These are phyloP conservation scores for Perccottus glenii DNA, from an alignment of 2,113 vertebrate genomes.

Conservation along the genomic window DNA sequence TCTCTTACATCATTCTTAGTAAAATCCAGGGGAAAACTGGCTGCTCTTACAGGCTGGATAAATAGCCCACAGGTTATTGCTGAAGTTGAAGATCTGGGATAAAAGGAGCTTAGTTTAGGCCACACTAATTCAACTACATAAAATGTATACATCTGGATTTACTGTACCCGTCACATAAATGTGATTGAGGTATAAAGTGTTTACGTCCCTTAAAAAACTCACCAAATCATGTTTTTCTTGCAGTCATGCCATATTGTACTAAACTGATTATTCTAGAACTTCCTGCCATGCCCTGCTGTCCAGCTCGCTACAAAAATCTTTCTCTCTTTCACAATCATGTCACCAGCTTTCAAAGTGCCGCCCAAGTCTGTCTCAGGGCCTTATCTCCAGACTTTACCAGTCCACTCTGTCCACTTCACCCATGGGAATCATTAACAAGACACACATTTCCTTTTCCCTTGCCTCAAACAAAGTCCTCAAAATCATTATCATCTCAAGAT, in stretches of 20 bases:
- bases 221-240: too few species aligned
- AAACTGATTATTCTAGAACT: too few species aligned
- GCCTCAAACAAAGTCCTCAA: slow-evolving; percentile 40
- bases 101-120: slow-evolving; percentile 10
- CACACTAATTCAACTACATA: slow-evolving; percentile 1
- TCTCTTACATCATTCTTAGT: slow-evolving; percentile 58
- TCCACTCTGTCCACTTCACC: slow-evolving; percentile 52
- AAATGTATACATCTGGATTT: background rate
- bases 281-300: too few species aligned
- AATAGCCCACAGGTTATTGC: slow-evolving; percentile 41
- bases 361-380: slow-evolving; percentile 51
- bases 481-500: slow-evolving; percentile 30
- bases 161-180: too few species aligned
- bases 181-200: background rate
- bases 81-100: background rate
- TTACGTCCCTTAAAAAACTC: too few species aligned
- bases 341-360: slow-evolving; percentile 31
- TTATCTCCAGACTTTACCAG: slow-evolving; percentile 61
- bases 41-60: slow-evolving; percentile 47
- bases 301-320: background rate
- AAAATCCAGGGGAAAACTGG: slow-evolving; percentile 50
- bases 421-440: slow-evolving; percentile 65
- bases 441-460: slow-evolving; percentile 52
- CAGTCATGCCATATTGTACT: too few species aligned
- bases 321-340: background rate